Conservation (phyloP, 2,113 vertebrate genomes). For the Pollachius pollachius region DNA sequence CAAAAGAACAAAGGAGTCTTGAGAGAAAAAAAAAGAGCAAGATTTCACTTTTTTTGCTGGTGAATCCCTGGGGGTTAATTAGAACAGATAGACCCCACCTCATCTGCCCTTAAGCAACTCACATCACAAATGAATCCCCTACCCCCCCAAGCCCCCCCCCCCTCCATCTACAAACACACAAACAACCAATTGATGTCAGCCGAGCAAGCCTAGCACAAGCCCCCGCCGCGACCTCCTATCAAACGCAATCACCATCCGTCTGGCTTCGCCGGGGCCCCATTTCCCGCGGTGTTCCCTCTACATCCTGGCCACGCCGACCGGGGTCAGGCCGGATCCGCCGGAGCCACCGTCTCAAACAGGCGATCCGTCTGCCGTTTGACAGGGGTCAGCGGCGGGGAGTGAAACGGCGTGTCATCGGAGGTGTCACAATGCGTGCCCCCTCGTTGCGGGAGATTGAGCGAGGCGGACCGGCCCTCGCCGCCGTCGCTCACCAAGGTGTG, state of each 20-base stretch:
- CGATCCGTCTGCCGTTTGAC: slow-evolving; percentile 38
- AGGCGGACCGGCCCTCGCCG: slow-evolving; percentile 45
- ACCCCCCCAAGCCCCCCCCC: not conserved
- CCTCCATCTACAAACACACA: not conserved
- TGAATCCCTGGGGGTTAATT: slow-evolving; percentile 70
- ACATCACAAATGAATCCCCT: not conserved
- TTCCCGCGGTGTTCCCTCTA: slow-evolving; percentile 37
- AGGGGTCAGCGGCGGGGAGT: slow-evolving; percentile 19
- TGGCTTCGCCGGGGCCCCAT: slow-evolving; percentile 27
- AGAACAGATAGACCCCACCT: slow-evolving; percentile 52
- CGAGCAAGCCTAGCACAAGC: not conserved
- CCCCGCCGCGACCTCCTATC: slow-evolving; percentile 42
- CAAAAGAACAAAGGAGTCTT: slow-evolving; percentile 48
- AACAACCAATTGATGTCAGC: not conserved
- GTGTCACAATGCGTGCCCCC: slow-evolving; percentile 35
- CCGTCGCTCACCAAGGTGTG: slow-evolving; percentile 22
- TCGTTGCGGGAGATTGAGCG: slow-evolving; percentile 31
- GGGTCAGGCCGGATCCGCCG: slow-evolving; percentile 56
- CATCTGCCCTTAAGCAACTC: slow-evolving; percentile 53
- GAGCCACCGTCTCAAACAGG: slow-evolving; percentile 51
- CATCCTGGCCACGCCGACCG: slow-evolving; percentile 35
- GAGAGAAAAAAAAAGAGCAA: slow-evolving; percentile 7
- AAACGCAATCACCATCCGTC: slow-evolving; percentile 52
- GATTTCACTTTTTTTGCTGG: slow-evolving; percentile 46
- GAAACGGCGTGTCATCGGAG: slow-evolving; percentile 40